phyloP scores from a whole-genome alignment of 2,888 invertebrate genomes.

The Agrochola circellaris region DNA sequence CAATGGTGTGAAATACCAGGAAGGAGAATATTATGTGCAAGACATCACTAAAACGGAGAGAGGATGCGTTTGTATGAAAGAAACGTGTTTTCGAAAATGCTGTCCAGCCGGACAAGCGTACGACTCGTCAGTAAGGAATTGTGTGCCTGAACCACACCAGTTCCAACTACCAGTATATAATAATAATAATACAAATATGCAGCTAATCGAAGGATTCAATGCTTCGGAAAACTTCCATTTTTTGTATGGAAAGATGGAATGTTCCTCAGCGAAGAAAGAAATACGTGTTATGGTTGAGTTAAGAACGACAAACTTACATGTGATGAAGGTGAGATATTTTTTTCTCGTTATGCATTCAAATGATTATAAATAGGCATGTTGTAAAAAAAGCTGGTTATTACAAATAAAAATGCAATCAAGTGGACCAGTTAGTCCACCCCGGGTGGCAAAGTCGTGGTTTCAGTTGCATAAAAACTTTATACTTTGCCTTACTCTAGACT shows the following conservation, averaged over 20 bases:
- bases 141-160: not conserved
- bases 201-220: slow-evolving; percentile 5
- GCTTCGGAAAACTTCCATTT: not conserved
- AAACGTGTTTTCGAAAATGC: slow-evolving; percentile 78
- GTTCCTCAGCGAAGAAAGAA: not conserved
- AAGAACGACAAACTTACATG: fast-evolving
- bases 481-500: not conserved
- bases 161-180: slow-evolving; percentile 15
- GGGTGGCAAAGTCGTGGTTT: not conserved
- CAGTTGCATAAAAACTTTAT: not conserved
- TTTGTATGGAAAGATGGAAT: slow-evolving; percentile 11
- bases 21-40: slow-evolving; percentile 73
- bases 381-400: not conserved
- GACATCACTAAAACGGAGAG: slow-evolving; percentile 63
- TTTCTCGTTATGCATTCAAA: not conserved
- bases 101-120: slow-evolving; percentile 77
- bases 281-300: fast-evolving
- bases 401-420: not conserved
- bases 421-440: not conserved
- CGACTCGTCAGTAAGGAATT: not conserved
- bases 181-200: fast-evolving
- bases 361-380: slow-evolving; percentile 4
- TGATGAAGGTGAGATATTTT: slow-evolving; percentile 30
- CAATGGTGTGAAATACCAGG: slow-evolving; percentile 69
- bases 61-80: slow-evolving; percentile 76